These are phyloP conservation scores for Drosophila grimshawi DNA, from an alignment of 1,140 invertebrate species.

Conservation along the genomic window DNA sequence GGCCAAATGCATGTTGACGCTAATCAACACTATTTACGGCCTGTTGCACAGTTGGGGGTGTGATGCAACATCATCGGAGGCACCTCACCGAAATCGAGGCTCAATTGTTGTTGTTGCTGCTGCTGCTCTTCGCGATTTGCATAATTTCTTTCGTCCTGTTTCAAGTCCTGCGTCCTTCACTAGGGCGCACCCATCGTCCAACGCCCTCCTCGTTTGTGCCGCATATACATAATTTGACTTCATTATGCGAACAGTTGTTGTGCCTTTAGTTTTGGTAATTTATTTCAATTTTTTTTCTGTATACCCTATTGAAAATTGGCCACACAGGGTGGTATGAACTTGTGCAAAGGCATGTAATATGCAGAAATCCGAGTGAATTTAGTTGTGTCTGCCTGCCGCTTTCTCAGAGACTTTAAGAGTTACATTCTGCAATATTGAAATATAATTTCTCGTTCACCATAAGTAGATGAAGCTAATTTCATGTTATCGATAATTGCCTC, in stretches of 20 bases:
- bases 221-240: slow-evolving; percentile 75
- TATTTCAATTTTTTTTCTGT: slow-evolving; percentile 75
- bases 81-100: slow-evolving; percentile 10
- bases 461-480: no score
- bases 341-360: no score
- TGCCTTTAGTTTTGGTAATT: slow-evolving; percentile 84
- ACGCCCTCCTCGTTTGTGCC: slow-evolving; percentile 69
- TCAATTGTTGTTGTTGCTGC: slow-evolving; percentile 18
- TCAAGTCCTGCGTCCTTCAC: background rate
- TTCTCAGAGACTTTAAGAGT: no score
- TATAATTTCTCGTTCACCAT: no score
- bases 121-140: slow-evolving; percentile 58
- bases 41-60: slow-evolving; percentile 52
- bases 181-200: slow-evolving; percentile 50
- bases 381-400: background rate
- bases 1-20: slow-evolving; percentile 74
- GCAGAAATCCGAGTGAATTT: no score
- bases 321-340: no score
- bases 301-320: no score
- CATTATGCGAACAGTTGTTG: slow-evolving; percentile 84
- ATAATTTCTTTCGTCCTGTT: slow-evolving; percentile 51
- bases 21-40: slow-evolving; percentile 66
- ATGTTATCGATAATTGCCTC: no score
- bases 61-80: slow-evolving; percentile 10
- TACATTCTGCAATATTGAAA: no score